Conservation (phyloP, 2,888 invertebrate genomes). For the Papilio gigon region DNA sequence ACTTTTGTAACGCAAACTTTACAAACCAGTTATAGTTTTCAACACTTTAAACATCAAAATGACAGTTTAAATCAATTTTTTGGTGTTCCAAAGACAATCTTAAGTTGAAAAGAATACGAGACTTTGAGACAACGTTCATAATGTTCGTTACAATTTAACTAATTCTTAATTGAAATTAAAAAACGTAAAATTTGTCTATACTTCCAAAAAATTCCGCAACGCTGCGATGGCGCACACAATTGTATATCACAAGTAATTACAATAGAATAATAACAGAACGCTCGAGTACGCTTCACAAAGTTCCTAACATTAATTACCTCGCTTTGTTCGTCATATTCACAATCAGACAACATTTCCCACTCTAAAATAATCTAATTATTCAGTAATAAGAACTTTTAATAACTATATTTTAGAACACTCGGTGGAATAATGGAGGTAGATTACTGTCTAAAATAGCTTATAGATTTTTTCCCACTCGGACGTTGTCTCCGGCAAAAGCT, state of each 20-base stretch:
- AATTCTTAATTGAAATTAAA: too few relatives aligned
- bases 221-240: not conserved
- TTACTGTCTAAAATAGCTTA: too few relatives aligned
- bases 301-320: slow-evolving; percentile 20
- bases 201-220: not conserved
- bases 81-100: not conserved
- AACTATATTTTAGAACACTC: not conserved
- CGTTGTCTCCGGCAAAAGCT: too few relatives aligned
- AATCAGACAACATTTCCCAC: slow-evolving; percentile 3
- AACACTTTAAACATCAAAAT: not conserved
- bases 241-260: not conserved
- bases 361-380: not conserved
- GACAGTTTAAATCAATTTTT: not conserved
- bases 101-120: not conserved
- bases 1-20: not conserved
- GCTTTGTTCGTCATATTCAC: slow-evolving; percentile 7
- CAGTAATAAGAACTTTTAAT: not conserved
- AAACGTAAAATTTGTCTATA: not conserved
- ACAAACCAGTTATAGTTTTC: not conserved
- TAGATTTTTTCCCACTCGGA: too few relatives aligned
- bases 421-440: too few relatives aligned
- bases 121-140: too few relatives aligned
- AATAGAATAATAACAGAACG: not conserved
- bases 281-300: slow-evolving; percentile 9
- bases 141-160: not conserved